Evolutionary conservation across 2,888 invertebrate genomes (phyloP).

Genomic region (Papilio elwesi): DNA sequence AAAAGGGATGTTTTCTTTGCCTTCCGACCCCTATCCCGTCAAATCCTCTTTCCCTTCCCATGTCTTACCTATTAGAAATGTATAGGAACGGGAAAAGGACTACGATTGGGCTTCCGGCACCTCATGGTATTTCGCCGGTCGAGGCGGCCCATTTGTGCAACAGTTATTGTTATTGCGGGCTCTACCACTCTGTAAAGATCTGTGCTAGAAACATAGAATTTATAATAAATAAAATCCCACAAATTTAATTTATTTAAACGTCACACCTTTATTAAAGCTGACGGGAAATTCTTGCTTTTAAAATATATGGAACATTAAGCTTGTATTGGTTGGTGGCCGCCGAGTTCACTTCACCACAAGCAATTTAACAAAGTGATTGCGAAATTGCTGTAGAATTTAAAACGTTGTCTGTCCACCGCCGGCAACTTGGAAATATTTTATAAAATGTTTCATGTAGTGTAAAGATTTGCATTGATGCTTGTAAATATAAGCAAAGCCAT

Average conservation of each 20-base stretch:
- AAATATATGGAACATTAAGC: slow-evolving; percentile 30
- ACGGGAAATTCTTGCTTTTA: slow-evolving; percentile 21
- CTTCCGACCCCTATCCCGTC: too few relatives aligned
- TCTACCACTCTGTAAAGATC: too few relatives aligned
- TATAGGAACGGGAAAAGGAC: too few relatives aligned
- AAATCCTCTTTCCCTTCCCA: too few relatives aligned
- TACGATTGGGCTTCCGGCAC: too few relatives aligned
- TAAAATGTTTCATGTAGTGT: slow-evolving; percentile 14
- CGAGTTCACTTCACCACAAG: slow-evolving; percentile 36
- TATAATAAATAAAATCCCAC: not conserved
- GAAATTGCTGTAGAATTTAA: slow-evolving; percentile 37
- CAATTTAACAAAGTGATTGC: slow-evolving; percentile 40
- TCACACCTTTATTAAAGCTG: slow-evolving; percentile 9
- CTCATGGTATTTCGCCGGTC: too few relatives aligned
- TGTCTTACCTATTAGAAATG: too few relatives aligned
- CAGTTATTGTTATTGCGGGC: too few relatives aligned
- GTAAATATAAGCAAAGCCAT: not conserved
- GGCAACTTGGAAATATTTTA: slow-evolving; percentile 15
- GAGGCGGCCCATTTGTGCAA: too few relatives aligned
- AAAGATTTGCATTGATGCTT: not conserved
- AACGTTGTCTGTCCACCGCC: slow-evolving; percentile 25
- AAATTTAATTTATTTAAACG: not conserved
- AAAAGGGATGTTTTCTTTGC: too few relatives aligned
- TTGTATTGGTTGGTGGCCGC: slow-evolving; percentile 32
- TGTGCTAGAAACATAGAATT: too few relatives aligned